Evolutionary conservation across 2,113 vertebrate species (phyloP).

Genomic region (Sander vitreus): DNA sequence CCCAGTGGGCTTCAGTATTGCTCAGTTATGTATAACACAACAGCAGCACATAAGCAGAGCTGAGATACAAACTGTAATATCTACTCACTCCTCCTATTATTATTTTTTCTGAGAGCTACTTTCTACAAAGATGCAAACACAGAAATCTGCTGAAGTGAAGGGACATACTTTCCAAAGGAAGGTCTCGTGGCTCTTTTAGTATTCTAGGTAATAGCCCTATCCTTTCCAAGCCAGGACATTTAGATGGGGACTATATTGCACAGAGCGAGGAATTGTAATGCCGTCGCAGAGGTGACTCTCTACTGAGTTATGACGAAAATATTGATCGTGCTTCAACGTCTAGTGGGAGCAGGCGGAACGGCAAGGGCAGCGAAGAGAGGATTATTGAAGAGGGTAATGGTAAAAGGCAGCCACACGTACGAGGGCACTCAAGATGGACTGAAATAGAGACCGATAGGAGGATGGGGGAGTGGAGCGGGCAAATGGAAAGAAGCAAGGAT

Average conservation of each 20-base stretch:
- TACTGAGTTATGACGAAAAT: conserved; percentile 76
- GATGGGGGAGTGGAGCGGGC: neutral
- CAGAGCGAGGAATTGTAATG: conserved; percentile 68
- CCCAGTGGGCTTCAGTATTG: conserved; percentile 35
- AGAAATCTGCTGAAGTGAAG: conserved; percentile 9
- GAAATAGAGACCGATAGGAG: conserved; percentile 15
- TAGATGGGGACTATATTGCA: conserved; percentile 47
- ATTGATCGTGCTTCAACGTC: conserved; percentile 68
- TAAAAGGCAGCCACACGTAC: conserved; percentile 43
- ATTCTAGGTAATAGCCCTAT: conserved; percentile 57
- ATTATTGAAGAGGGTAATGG: conserved; percentile 64
- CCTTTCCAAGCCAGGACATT: conserved; percentile 54
- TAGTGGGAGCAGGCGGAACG: conserved; percentile 37
- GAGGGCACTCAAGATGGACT: conserved; percentile 20
- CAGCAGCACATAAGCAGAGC: conserved; percentile 51
- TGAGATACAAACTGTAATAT: conserved; percentile 23
- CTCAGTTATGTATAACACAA: conserved; percentile 42
- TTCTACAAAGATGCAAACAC: conserved; percentile 16
- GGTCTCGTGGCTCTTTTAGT: conserved; percentile 46
- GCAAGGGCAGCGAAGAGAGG: conserved; percentile 69
- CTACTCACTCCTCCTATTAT: neutral
- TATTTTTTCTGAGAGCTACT: conserved; percentile 17
- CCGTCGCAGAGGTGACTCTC: conserved; percentile 69
- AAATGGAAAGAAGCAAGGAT: neutral
- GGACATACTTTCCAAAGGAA: conserved; percentile 41